Evolutionary conservation across 2,113 vertebrate species (phyloP), one percentile per base, ranked within the genome.

Genomic region (Monarcha castaneiventris): DNA sequence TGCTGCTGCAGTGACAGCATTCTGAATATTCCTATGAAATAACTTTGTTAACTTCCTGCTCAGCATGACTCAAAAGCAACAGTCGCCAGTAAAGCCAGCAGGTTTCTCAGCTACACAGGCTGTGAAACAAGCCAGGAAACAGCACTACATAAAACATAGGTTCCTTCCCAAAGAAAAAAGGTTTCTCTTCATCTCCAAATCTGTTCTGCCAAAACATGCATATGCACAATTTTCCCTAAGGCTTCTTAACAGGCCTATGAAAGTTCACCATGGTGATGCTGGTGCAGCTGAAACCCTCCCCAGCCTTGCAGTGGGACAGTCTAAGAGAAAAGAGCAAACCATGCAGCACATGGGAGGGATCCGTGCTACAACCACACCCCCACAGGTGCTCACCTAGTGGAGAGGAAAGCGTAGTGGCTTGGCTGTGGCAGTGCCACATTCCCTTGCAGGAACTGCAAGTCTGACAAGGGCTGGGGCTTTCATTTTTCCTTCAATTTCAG

Each of bases 351-450:
- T 27, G 44, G 22, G 21, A 82, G 32, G 29, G 29, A 30, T 55
- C 43, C 6, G 5, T 13, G 15, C 52, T 39, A 48, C 39, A 67
- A 2, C 35, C 21, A 4, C 21, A 26, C 13, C 72, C 4, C 46
- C 35, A 21, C 22, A 4, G 0, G 20, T 1, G 2, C 51, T 41
- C 79, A 55, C 6, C 4, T 35, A 4, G 23, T 6, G 23, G 19
- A 74, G 18, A 61, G 27, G 29, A 64, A 71, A 86, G 39, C 0
- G 1, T 7, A 86, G 35, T 43, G 61, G 61, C 22, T 30, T 37
- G 39, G n/a, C 74, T 51, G 51, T 20, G 51, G 39, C 37, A 86
- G 48, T 20, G 59, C 64, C 33, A 25, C 29, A 10, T 19, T 84
- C 61, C 30, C 21, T 51, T 73, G 67, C 32, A 77, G 51, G 41